Base-by-base conservation (phyloP, 1,140 invertebrate species). In the Drosophila littoralis region DNA sequence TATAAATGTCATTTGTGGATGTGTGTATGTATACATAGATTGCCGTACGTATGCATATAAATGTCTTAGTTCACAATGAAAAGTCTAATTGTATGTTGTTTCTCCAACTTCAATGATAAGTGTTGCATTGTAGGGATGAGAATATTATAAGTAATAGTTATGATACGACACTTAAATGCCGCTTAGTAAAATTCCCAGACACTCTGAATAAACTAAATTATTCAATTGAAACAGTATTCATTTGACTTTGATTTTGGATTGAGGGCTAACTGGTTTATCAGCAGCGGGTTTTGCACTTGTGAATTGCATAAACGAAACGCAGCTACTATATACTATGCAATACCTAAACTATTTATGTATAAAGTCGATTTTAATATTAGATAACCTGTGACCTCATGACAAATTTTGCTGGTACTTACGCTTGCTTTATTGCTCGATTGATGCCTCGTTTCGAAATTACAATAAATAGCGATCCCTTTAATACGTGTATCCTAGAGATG, bases 151-250 rank as follows among this genome's bases (percentile, higher is more conserved):
- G 65, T 70, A 83, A 61, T 73, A 57, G 12, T 52, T 54, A 65
- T 64, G 36, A 75, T 65, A 52, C 43, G 52, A 52, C 69, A 69
- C 78, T 76, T 70, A 71, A 89, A 77, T 77, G 69, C 58, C 50
- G 50, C 48, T 55, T 75, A 78, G 70, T 36, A 35, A 65, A 78
- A 63, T 71, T 61, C 76, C 63, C 68, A 52, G 46, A 81, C 65
- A 76, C 83, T 70, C 77, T 84, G 74, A 89, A 89, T 84, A 89
- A 89, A 89, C 55, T 89, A 89, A 89, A 81, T 89, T 89, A 89
- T 88, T 77, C 89, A 83, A 78, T 59, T 79, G 6, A 17, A 74
- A 59, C 17, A 64, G 8, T 35, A 55, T 66, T 43, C 9, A 17
- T 50, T 45, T 52, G 38, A 46, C n/a, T 51, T 67, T 55, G 28